These are phyloP conservation scores for Ceyx margarethae DNA, from an alignment of 2,113 vertebrate genomes.

Conservation along the genomic window DNA sequence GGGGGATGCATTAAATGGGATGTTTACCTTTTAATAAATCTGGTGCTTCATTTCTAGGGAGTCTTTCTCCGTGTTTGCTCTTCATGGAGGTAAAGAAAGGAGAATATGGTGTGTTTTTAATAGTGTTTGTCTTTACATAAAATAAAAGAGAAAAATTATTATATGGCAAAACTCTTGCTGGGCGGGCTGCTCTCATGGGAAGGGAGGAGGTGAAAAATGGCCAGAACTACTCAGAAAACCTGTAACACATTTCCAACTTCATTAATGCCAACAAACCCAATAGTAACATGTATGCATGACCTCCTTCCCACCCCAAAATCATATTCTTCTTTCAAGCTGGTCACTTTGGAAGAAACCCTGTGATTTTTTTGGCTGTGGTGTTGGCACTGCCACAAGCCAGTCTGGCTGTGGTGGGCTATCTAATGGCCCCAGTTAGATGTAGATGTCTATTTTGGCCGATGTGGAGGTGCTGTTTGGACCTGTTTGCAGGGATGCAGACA, in stretches of 20 bases:
- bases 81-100: neutral
- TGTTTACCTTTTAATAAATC: slow-evolving; percentile 39
- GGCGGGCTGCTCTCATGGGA: neutral
- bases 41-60: rapidly evolving
- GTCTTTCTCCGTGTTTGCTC: neutral
- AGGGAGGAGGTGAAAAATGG: neutral
- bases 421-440: neutral
- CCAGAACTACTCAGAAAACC: neutral
- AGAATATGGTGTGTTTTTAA: neutral
- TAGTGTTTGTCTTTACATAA: neutral
- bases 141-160: neutral
- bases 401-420: neutral
- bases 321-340: neutral
- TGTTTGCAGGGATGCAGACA: neutral
- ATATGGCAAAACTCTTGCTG: neutral
- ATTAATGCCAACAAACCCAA: neutral
- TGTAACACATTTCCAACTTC: neutral
- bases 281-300: neutral
- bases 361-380: neutral
- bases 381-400: neutral
- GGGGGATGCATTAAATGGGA: neutral
- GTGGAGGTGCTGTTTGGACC: neutral
- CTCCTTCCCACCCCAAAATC: neutral
- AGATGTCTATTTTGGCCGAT: neutral
- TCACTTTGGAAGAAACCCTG: neutral